Evolutionary conservation across 2,888 invertebrate genomes (phyloP).

Genomic region (Acleris laterana): DNA sequence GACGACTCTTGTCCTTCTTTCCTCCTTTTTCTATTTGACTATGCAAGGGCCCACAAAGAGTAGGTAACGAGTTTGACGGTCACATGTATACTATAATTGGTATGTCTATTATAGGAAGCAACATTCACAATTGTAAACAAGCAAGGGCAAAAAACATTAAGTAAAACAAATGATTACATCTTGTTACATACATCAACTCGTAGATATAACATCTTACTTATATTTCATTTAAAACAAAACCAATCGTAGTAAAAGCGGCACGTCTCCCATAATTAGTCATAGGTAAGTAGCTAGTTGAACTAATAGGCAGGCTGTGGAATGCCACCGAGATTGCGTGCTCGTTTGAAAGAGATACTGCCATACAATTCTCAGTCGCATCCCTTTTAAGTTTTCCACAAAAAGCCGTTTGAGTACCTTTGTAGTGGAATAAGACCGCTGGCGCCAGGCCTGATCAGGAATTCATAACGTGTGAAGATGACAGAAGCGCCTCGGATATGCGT

Average conservation of each 20-base stretch:
- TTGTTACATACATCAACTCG: too few species aligned
- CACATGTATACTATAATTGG: too few species aligned
- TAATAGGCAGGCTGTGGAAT: constrained; percentile 21
- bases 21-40: too few species aligned
- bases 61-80: too few species aligned
- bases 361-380: constrained; percentile 22
- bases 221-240: background rate
- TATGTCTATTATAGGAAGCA: too few species aligned
- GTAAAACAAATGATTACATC: too few species aligned
- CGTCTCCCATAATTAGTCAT: constrained; percentile 64
- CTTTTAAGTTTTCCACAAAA: constrained; percentile 27
- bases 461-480: constrained; percentile 49
- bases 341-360: constrained; percentile 32
- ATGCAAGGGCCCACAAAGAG: too few species aligned
- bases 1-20: too few species aligned
- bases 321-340: constrained; percentile 28
- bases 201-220: background rate
- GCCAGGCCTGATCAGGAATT: constrained; percentile 70
- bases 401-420: constrained; percentile 29
- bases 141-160: too few species aligned
- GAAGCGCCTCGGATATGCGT: constrained; percentile 31
- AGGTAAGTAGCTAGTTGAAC: constrained; percentile 42
- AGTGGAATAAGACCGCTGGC: constrained; percentile 50
- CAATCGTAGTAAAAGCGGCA: constrained; percentile 27
- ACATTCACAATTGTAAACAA: too few species aligned